Conservation (phyloP, 2,797 vertebrate genomes). For the Dryobates pubescens region DNA sequence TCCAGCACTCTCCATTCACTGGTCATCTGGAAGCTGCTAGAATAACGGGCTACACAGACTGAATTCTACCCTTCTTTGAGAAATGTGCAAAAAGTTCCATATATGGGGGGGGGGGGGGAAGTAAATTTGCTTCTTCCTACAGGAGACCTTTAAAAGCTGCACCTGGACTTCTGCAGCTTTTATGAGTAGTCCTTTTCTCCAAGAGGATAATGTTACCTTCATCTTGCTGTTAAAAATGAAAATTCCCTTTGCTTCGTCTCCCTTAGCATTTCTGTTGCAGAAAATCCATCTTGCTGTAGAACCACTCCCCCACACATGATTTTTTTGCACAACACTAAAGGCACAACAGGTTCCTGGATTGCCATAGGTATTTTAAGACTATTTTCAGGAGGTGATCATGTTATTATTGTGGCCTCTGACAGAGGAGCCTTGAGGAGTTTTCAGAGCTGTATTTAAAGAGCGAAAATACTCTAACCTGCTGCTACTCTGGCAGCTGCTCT, state of each 20-base stretch:
- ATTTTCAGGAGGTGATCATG: not conserved
- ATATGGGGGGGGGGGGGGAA: not conserved
- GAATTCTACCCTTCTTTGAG: not conserved
- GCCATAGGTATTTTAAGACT: not conserved
- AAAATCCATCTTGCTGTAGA: not conserved
- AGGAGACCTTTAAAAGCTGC: not conserved
- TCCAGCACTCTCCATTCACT: not conserved
- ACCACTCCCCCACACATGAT: not conserved
- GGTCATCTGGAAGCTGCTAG: not conserved
- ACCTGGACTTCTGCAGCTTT: not conserved
- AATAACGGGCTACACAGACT: not conserved
- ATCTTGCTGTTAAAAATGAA: not conserved
- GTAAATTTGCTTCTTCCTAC: not conserved
- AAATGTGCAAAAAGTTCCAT: not conserved
- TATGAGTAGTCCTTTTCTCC: not conserved
- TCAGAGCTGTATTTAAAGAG: not conserved
- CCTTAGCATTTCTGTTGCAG: not conserved
- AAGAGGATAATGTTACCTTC: not conserved
- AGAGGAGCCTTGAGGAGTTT: not conserved
- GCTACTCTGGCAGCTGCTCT: not conserved
- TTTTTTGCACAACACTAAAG: not conserved
- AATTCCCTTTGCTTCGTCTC: not conserved
- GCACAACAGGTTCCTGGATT: not conserved
- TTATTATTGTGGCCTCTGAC: not conserved
- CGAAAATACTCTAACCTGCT: not conserved